A percentile compares a stretch with the other conserved stretches of the same genome.
Evolutionary conservation across 2,113 vertebrate genomes (phyloP).

Genomic region (Forbesichthys papilliferus): DNA sequence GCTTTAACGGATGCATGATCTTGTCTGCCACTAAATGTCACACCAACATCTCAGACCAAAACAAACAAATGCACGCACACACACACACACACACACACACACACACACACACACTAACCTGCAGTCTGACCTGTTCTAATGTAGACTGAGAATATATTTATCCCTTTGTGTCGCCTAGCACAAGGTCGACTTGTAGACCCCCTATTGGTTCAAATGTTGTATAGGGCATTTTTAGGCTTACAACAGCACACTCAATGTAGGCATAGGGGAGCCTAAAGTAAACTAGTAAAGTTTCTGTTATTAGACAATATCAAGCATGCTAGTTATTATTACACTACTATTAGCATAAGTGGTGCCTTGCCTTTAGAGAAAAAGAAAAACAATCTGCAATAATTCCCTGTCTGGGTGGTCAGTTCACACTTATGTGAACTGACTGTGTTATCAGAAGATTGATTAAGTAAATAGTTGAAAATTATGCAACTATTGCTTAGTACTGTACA

Average conservation of each 20-base stretch:
- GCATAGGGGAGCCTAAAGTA: too few species aligned
- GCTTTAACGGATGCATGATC: too few species aligned
- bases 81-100: slow-evolving; percentile 2
- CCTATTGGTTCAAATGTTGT: too few species aligned
- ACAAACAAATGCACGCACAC: background rate
- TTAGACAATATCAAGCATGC: background rate
- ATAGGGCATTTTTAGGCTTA: too few species aligned
- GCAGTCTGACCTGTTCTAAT: background rate
- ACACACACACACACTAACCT: slow-evolving; percentile 1
- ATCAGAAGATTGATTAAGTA: background rate
- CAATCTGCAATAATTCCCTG: slow-evolving; percentile 12
- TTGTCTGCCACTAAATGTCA: too few species aligned
- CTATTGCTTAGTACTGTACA: background rate
- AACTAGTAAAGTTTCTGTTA: background rate
- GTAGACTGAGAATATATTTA: slow-evolving; percentile 29
- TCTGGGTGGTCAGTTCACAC: slow-evolving; percentile 33
- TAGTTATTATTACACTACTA: too few species aligned
- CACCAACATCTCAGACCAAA: background rate
- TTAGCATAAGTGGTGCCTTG: too few species aligned
- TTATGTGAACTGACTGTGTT: slow-evolving; percentile 11
- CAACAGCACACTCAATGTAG: too few species aligned
- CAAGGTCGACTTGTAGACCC: too few species aligned
- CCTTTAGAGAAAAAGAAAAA: background rate
- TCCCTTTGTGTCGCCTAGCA: slow-evolving; percentile 7
- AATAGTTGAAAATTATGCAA: slow-evolving; percentile 4